Conservation (phyloP, 2,797 vertebrate genomes). For the Hypotaenidia philippensis region DNA sequence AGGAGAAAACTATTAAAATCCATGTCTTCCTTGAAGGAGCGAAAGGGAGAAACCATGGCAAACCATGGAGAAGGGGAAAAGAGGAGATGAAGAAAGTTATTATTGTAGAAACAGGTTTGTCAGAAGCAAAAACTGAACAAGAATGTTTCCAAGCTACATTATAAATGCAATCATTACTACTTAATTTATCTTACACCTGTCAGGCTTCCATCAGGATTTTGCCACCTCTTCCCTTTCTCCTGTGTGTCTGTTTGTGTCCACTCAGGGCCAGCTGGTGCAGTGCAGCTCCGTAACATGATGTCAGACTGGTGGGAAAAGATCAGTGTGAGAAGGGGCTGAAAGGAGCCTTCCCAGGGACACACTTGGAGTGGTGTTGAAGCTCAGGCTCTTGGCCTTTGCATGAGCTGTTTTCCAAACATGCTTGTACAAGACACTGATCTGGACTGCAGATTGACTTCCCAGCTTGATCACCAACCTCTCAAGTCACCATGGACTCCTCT, state of each 20-base stretch:
- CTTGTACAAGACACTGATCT: background rate
- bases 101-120: background rate
- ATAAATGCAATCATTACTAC: background rate
- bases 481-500: background rate
- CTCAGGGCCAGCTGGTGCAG: background rate
- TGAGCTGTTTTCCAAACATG: background rate
- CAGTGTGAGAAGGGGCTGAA: background rate
- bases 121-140: background rate
- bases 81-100: background rate
- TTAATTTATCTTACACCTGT: background rate
- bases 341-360: background rate
- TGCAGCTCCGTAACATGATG: background rate
- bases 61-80: background rate
- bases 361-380: background rate
- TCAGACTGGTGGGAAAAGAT: background rate
- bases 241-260: too few species aligned
- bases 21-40: background rate
- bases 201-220: background rate
- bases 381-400: background rate
- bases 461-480: background rate
- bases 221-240: background rate
- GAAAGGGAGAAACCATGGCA: background rate
- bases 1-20: background rate
- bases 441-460: background rate
- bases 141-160: background rate